phyloP scores from a whole-genome alignment of 2,888 invertebrate species.

The Catocala sponsa region DNA sequence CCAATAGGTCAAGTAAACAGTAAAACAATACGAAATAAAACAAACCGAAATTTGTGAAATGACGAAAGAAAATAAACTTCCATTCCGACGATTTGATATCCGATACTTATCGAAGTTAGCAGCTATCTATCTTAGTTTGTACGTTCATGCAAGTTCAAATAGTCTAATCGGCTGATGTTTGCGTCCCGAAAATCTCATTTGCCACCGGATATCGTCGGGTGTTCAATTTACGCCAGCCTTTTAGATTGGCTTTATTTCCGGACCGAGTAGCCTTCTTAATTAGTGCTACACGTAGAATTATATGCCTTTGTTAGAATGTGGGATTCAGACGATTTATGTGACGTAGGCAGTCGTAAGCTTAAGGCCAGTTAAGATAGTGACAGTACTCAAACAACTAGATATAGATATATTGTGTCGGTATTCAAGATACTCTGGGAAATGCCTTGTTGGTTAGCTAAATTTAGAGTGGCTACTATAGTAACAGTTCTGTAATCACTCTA shows the following conservation, averaged over 20 bases:
- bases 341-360: background rate
- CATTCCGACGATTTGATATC: slow-evolving; percentile 16
- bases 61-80: background rate
- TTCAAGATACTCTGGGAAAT: background rate
- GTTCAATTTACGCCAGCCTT: slow-evolving; percentile 58
- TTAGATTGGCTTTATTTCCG: slow-evolving; percentile 59
- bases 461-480: background rate
- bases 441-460: background rate
- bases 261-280: slow-evolving; percentile 42
- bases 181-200: slow-evolving; percentile 65
- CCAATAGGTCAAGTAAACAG: background rate
- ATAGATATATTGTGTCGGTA: background rate
- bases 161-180: slow-evolving; percentile 44
- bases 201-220: slow-evolving; percentile 60
- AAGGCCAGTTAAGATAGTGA: background rate
- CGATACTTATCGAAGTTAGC: slow-evolving; percentile 27
- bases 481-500: no score
- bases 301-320: slow-evolving; percentile 13
- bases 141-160: slow-evolving; percentile 41
- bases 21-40: background rate
- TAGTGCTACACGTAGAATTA: slow-evolving; percentile 37
- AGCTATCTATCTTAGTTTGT: slow-evolving; percentile 25
- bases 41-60: background rate
- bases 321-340: slow-evolving; percentile 14
- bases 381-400: background rate